These are phyloP conservation scores for Epizoanthus illoricatus DNA, from an alignment of 92 coral and sea anemone genomes.

Conservation along the genomic window DNA sequence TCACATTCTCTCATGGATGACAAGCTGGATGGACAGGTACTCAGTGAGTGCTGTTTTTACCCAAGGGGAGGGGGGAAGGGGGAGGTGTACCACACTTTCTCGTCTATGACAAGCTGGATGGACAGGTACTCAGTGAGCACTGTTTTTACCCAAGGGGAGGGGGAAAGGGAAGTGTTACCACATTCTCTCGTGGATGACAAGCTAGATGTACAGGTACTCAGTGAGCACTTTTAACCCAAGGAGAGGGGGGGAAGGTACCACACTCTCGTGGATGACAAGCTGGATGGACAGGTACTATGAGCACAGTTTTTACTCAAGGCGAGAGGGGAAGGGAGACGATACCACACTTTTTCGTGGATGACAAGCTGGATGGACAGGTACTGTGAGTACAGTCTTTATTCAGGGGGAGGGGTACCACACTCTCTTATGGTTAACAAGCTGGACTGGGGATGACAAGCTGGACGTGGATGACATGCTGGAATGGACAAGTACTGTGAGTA, in stretches of 20 bases:
- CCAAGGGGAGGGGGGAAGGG: no score
- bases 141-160: no score
- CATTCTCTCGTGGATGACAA: conserved; percentile 71
- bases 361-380: not conserved
- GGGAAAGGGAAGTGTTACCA: no score
- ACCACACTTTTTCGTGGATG: no score
- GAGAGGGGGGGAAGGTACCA: no score
- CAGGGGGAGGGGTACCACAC: not conserved
- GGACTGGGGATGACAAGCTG: no score
- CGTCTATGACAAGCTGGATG: not conserved
- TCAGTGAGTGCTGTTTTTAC: no score
- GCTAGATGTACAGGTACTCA: conserved; percentile 57
- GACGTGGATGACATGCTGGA: no score
- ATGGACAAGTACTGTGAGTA: not conserved
- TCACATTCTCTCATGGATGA: conserved; percentile 81
- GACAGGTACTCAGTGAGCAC: not conserved
- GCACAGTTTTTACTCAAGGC: no score
- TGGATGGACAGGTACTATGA: not conserved
- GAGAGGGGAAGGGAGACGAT: no score
- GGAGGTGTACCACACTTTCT: conserved; percentile 30
- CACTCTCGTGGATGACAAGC: conserved; percentile 27
- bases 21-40: conserved; percentile 65
- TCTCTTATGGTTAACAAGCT: conserved; percentile 27
- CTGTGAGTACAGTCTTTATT: no score
- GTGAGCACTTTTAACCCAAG: no score